Base-by-base conservation (phyloP, 1,140 invertebrate genomes). In the Eueides isabella region DNA sequence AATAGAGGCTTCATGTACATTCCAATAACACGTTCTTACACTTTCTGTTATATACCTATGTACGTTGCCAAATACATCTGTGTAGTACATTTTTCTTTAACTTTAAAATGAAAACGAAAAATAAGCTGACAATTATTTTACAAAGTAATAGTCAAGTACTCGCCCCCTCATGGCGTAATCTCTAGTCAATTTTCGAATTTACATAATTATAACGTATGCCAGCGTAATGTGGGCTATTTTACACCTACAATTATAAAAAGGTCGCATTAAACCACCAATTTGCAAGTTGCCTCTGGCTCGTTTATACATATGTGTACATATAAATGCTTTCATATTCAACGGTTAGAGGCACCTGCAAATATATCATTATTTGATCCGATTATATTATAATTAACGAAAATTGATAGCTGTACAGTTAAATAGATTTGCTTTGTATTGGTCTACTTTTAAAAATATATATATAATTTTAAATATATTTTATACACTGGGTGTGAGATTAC, bases 241-340 rank as follows among this genome's bases (percentile, higher is more conserved):
- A 76, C 74, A 72, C 74, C 74, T 76, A 76, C 74, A 63, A 76
- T 76, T 76, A 76, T 71, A 63, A 73, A 73, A 68, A 63, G 70
- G 77, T 77, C 75, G 71, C 67, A 80, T 72, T 67, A 75, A 84
- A 81, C 77, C 80, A 68, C 75, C 81, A 84, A 87, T 85, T 85
- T 79, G 75, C 77, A 68, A 81, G 65, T 75, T 71, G 76, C 72
- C 74, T 61, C 63, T 70, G 62, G 74, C 71, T 73, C 71, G 72
- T 81, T 78, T 44, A 5, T 19, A 44, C n/a, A n/a, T 75, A 66
- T 16, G 16, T 38, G 35, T 77, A n/a, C n/a, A n/a, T n/a, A n/a
- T n/a, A 82, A 75, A 75, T 83, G 75, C 62, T 76, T 76, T 72
- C 71, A n/a, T 64, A 73, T 33, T 48, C 68, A 71, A 70, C 67